Percentiles rank a stretch among this genome's conserved stretches.
Evolutionary conservation across 2,888 invertebrate species (phyloP).

Genomic region (Zeuzera pyrina): DNA sequence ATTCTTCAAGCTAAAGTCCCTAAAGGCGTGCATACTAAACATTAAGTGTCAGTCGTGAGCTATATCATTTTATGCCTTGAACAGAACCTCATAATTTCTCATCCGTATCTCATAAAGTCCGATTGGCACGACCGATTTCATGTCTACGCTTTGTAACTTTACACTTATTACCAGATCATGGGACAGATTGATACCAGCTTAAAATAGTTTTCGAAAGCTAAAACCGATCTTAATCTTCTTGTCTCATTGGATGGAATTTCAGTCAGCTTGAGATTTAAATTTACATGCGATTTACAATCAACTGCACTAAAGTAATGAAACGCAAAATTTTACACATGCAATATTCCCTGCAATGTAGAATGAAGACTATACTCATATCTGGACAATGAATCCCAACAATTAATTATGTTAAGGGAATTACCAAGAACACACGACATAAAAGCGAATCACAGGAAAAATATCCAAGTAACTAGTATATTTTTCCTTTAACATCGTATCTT

Average conservation of each 20-base stretch:
- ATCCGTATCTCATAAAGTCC: slow-evolving; percentile 35
- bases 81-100: slow-evolving; percentile 33
- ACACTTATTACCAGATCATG: slow-evolving; percentile 33
- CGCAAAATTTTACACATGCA: no score
- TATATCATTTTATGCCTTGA: slow-evolving; percentile 28
- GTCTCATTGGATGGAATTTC: slow-evolving; percentile 26
- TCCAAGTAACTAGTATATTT: background rate
- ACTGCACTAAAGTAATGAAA: no score
- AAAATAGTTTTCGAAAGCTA: slow-evolving; percentile 27
- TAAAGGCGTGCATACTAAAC: background rate
- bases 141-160: slow-evolving; percentile 32
- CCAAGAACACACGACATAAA: background rate
- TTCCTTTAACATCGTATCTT: slow-evolving; percentile 10
- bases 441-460: background rate
- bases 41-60: slow-evolving; percentile 17
- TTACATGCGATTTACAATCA: no score
- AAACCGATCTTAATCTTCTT: slow-evolving; percentile 21
- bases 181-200: slow-evolving; percentile 33
- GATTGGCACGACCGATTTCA: slow-evolving; percentile 29
- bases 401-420: no score
- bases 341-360: no score
- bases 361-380: no score
- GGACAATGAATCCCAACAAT: no score
- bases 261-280: no score
- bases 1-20: no score